These are phyloP conservation scores for Limnephilus rhombicus DNA, from an alignment of 2,888 invertebrate species.

Conservation along the genomic window DNA sequence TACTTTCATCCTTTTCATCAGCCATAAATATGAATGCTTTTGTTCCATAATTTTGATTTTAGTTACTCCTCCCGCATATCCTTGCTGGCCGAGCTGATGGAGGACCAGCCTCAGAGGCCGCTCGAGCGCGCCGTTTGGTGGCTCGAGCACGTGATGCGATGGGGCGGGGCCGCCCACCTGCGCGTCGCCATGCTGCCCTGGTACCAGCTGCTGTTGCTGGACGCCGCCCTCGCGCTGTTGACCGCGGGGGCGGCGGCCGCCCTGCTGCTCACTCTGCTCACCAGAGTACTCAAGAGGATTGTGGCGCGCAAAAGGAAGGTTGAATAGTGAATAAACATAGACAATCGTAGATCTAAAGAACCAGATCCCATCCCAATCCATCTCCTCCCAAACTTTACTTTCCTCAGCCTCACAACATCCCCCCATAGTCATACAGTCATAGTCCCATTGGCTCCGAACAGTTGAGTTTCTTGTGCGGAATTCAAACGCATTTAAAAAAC, in stretches of 20 bases:
- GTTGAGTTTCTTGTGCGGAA: neutral
- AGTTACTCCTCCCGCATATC: slow-evolving; percentile 31
- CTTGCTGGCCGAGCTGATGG: slow-evolving; percentile 24
- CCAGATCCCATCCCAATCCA: neutral
- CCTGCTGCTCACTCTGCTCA: neutral
- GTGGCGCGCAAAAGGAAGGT: neutral
- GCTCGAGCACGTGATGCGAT: slow-evolving; percentile 51
- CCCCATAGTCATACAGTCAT: neutral
- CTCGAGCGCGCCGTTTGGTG: slow-evolving; percentile 51
- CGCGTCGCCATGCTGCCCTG: slow-evolving; percentile 31
- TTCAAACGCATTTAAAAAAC: too few species aligned
- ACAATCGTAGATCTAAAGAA: neutral
- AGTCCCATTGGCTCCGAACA: neutral
- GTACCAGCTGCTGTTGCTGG: slow-evolving; percentile 50
- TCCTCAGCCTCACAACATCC: neutral
- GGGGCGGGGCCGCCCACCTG: slow-evolving; percentile 48
- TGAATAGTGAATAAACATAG: neutral
- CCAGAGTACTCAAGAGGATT: neutral
- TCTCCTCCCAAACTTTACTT: neutral
- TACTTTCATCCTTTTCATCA: too few species aligned
- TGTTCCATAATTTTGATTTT: neutral
- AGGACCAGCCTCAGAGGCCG: slow-evolving; percentile 47
- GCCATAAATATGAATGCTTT: too few species aligned
- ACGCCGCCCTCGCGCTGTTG: slow-evolving; percentile 14
- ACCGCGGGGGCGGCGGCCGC: neutral